Percentiles rank a stretch among this genome's conserved stretches.
phyloP scores from a whole-genome alignment of 2,113 vertebrate genomes.

The Spea multiplicata region DNA sequence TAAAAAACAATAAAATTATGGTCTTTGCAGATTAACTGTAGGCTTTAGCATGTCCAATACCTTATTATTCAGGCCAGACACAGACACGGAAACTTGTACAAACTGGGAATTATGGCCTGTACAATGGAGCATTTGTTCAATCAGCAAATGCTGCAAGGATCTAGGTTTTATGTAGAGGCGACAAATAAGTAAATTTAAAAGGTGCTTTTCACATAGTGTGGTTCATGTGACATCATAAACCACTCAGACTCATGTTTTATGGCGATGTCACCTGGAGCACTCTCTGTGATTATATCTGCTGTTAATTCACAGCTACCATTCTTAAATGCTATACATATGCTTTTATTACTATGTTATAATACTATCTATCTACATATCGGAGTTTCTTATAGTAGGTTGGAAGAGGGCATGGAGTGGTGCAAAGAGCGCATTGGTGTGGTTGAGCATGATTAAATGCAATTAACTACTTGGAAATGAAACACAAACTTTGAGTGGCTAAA shows the following conservation, averaged over 20 bases:
- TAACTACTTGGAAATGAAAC: no score
- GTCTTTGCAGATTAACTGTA: neutral
- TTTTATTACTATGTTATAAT: neutral
- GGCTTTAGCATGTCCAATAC: neutral
- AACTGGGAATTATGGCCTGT: conserved; percentile 11
- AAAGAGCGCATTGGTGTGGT: no score
- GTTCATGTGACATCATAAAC: conserved; percentile 25
- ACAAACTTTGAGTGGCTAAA: no score
- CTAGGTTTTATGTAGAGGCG: neutral
- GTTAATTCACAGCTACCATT: neutral
- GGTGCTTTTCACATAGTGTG: neutral
- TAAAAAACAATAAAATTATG: neutral
- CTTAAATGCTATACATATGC: neutral
- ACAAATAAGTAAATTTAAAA: conserved; percentile 23
- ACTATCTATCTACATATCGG: no score
- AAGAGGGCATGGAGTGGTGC: no score
- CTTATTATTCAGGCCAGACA: neutral
- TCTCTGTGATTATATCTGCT: neutral
- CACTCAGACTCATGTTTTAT: conserved; percentile 21
- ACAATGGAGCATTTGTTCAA: conserved; percentile 17
- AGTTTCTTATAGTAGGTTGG: no score
- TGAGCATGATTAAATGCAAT: no score
- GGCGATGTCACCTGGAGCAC: neutral
- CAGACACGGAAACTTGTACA: neutral
- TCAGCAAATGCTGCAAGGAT: conserved; percentile 11